These are phyloP conservation scores for Spizella passerina DNA, from an alignment of 2,797 vertebrate genomes.

Conservation along the genomic window DNA sequence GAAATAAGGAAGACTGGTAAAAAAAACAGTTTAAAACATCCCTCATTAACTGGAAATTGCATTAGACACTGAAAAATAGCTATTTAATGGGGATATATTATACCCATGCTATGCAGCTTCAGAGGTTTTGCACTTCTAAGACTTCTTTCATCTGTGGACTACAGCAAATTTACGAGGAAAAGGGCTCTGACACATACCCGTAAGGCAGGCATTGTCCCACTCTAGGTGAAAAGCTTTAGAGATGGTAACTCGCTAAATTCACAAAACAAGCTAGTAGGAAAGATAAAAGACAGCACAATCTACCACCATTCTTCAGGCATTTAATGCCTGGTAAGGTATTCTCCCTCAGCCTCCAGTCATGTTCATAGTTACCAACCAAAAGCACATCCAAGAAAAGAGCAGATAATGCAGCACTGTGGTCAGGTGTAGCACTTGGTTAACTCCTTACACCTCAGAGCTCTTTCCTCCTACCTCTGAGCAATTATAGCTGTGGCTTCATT, in stretches of 20 bases:
- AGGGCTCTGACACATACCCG: background rate
- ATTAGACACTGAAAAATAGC: slow-evolving; percentile 28
- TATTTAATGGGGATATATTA: slow-evolving; percentile 23
- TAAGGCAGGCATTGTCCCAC: background rate
- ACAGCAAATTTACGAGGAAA: background rate
- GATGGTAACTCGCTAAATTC: background rate
- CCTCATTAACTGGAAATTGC: slow-evolving; percentile 24
- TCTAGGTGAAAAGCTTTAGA: background rate
- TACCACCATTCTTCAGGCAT: background rate
- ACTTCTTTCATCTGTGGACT: slow-evolving; percentile 34
- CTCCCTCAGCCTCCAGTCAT: background rate
- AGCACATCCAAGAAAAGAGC: background rate
- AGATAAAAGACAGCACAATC: background rate
- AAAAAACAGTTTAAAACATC: slow-evolving; percentile 4
- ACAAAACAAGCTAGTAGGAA: background rate
- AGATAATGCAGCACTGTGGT: background rate
- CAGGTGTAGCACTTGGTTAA: background rate
- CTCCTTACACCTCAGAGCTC: background rate
- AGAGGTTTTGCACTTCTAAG: slow-evolving; percentile 45
- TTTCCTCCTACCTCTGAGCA: background rate
- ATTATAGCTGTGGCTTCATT: background rate
- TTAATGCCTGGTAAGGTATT: background rate
- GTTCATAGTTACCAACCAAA: background rate
- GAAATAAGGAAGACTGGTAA: background rate
- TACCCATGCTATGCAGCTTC: background rate